These are phyloP conservation scores for Elanoides forficatus DNA, from an alignment of 2,113 vertebrate genomes.

Conservation along the genomic window DNA sequence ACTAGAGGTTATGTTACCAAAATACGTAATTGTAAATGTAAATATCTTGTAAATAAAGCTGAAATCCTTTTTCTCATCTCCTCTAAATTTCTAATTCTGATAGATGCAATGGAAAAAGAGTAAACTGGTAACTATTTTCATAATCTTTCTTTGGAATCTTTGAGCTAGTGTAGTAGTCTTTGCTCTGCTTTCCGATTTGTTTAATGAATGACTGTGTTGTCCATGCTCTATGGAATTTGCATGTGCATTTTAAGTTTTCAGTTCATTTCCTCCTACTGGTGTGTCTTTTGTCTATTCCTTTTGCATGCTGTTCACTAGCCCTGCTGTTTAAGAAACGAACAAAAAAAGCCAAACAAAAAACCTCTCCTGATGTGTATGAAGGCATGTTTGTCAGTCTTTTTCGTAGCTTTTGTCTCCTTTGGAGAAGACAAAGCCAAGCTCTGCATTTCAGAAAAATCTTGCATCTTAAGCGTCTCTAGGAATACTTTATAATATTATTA, in stretches of 20 bases:
- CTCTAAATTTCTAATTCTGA: conserved; percentile 45
- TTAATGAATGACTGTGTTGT: not conserved
- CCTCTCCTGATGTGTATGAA: not conserved
- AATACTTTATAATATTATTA: not conserved
- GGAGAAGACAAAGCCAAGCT: not conserved
- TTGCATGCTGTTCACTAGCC: not conserved
- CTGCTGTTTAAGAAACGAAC: not conserved
- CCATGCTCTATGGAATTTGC: not conserved
- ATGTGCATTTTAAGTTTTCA: not conserved
- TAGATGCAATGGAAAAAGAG: conserved; percentile 64
- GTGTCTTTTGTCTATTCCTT: not conserved
- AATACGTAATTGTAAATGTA: not conserved
- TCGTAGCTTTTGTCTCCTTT: not conserved
- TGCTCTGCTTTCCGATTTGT: not conserved
- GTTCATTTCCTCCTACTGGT: not conserved
- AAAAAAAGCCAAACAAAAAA: not conserved
- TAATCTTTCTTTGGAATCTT: not conserved
- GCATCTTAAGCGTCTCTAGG: not conserved
- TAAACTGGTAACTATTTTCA: conserved; percentile 51
- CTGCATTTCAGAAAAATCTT: not conserved
- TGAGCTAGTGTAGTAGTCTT: not conserved
- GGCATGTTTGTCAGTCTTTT: not conserved
- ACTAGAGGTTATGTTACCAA: not conserved
- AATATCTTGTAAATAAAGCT: not conserved
- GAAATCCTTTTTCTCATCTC: not conserved